These are phyloP conservation scores for Cacoxenus indagator DNA, from an alignment of 2,888 invertebrate species.

Conservation along the genomic window DNA sequence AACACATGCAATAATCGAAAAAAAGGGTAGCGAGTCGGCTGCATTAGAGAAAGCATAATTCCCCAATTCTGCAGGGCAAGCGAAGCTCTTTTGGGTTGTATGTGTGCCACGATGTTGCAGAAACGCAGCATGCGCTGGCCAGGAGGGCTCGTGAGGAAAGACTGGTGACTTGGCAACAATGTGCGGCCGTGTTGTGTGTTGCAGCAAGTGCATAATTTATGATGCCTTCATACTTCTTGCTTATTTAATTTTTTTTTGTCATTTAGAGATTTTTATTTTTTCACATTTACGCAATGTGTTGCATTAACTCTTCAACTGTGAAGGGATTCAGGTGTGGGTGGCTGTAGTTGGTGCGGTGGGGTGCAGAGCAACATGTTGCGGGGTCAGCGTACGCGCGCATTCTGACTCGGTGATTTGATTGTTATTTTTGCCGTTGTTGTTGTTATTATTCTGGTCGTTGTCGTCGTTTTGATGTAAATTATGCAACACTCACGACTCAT, in stretches of 20 bases:
- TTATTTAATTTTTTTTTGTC: background rate
- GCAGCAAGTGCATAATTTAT: conserved; percentile 26
- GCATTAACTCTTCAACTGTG: background rate
- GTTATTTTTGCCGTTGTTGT: conserved; percentile 11
- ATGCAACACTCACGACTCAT: conserved; percentile 12
- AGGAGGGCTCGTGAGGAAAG: background rate
- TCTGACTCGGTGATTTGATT: conserved; percentile 20
- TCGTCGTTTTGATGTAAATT: conserved; percentile 7
- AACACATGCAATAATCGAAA: background rate
- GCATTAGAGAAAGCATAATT: conserved; percentile 12
- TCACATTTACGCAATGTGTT: conserved; percentile 3
- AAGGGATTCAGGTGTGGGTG: background rate
- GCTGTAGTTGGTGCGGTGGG: no score
- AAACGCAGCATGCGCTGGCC: background rate
- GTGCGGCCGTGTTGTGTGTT: background rate
- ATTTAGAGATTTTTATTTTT: background rate
- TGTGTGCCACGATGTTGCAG: conserved; percentile 6
- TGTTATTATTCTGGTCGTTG: background rate
- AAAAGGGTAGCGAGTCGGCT: background rate
- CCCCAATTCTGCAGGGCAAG: conserved; percentile 14
- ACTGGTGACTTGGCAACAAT: background rate
- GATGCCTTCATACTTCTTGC: background rate
- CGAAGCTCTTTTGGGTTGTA: background rate
- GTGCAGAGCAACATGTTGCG: background rate
- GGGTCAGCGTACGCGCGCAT: conserved; percentile 4